Evolutionary conservation across 2,797 vertebrate genomes (phyloP), one percentile per base, ranked within the genome.

Genomic region (Lithobates pipiens): DNA sequence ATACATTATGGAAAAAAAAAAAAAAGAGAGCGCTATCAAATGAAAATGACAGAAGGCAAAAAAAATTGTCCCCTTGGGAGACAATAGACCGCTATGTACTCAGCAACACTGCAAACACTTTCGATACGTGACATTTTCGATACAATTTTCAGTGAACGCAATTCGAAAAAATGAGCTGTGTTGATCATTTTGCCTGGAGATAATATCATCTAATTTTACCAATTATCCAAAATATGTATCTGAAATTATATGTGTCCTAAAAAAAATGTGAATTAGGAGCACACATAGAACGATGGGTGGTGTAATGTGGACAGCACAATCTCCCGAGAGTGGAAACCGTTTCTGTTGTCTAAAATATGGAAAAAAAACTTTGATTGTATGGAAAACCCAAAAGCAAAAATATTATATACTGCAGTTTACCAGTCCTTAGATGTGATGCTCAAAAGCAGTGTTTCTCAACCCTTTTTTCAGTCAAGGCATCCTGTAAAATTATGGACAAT

Each of bases 61-160:
- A 21, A 4, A 54, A 54, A 72, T 73, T 73, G 79, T 81, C 50
- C 69, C 61, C 65, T 18, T 46, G 36, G 69, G 79, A 73, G 57
- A 10, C 78, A 15, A 36, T 54, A 25, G n/a, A 25, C 7, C 71
- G 10, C 79, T 15, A 18, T 10, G 77, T 8, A 67, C 27, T 67
- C 36, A 10, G 39, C 54, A 78, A 78, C 70, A 13, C 32, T n/a
- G 34, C 34, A 27, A 57, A 72, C 68, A 61, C 39, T 80, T 57
- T 42, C 70, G 32, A 34, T 18, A 68, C 15, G n/a, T 71, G 78
- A 80, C 79, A 80, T 80, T 80, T 80, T 34, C 21, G 29, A 71
- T 80, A 67, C 70, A 32, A 71, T 80, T 71, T 80, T 72, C 32
- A 1, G 46, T 46, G 44, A 44, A 78, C 77, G 27, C 63, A n/a